Percentiles rank a stretch among this genome's conserved stretches.
phyloP scores from a whole-genome alignment of 2,888 invertebrate genomes.

The Cotesia congregata region DNA sequence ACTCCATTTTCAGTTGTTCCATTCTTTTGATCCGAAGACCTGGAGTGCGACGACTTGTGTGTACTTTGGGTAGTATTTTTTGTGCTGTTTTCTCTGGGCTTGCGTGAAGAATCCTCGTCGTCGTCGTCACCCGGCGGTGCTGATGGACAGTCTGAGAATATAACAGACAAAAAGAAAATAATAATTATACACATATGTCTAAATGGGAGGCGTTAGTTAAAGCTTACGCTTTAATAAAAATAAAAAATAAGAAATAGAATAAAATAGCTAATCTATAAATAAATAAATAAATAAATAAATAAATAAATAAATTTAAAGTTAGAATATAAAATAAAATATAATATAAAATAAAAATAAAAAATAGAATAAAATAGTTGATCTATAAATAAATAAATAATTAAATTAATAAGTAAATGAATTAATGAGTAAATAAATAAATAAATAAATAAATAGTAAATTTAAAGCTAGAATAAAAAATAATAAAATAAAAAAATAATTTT shows the following conservation, averaged over 20 bases:
- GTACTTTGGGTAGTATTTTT: slow-evolving; percentile 50
- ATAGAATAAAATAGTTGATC: too few relatives aligned
- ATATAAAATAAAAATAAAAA: background rate
- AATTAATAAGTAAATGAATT: too few relatives aligned
- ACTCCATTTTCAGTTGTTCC: slow-evolving; percentile 49
- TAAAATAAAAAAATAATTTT: background rate
- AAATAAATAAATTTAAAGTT: too few relatives aligned
- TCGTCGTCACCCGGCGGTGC: slow-evolving; percentile 68
- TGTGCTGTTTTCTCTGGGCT: slow-evolving; percentile 57
- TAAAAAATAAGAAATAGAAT: too few relatives aligned
- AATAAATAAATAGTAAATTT: background rate
- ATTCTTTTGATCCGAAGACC: slow-evolving; percentile 52
- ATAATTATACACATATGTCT: background rate
- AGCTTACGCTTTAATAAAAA: background rate
- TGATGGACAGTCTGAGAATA: slow-evolving; percentile 43
- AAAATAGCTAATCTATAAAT: too few relatives aligned
- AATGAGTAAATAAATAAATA: too few relatives aligned
- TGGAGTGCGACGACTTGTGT: slow-evolving; percentile 52
- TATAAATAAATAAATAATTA: too few relatives aligned
- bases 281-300: too few relatives aligned
- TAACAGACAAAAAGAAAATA: too few relatives aligned
- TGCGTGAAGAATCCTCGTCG: slow-evolving; percentile 63
- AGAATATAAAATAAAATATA: background rate
- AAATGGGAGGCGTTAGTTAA: background rate
- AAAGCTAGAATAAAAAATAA: background rate